Evolutionary conservation across 1,140 invertebrate species (phyloP), one percentile per base, ranked within the genome.

Genomic region (Hestina assimilis): DNA sequence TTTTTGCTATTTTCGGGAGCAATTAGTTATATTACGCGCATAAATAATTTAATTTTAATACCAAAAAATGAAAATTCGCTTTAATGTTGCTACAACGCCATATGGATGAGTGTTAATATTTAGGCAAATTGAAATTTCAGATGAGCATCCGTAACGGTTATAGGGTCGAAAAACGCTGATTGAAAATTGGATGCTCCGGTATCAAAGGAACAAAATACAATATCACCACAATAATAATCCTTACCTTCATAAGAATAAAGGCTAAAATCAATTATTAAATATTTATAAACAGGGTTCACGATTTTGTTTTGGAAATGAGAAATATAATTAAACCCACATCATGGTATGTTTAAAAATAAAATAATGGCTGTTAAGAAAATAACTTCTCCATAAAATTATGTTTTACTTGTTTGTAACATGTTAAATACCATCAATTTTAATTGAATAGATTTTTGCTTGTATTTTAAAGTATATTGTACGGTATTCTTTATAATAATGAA

Each of bases 101-200:
- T 50, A 38, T 26, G 28, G 26, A 29, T 23, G 40, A 29, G 41
- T 35, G 51, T 45, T 45, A 38, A 54, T 54, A 54, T 45, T 54
- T 54, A 45, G 51, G 51, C 28, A 54, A 54, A 54, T 54, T 54
- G 51, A 54, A 54, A 54, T 45, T 54, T 35, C 41, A 45, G 26
- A 45, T 54, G 14, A 29, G 41, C 33, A 31, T 45, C 41, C 7
- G 42, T 46, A 55, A 55, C 52, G 42, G 28, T 55, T 45, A 55
- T 55, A 20, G 52, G 42, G 29, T 46, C 42, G 52, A 55, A 55
- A 43, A 55, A 46, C 21, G 52, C 43, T 55, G 52, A 55, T 55
- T 55, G 52, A 55, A 55, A 55, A 55, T 55, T 55, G 23, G 31
- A 43, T 38, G 21, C 28, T 35, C 14, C 38, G 31, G 29, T 29